Conservation (phyloP, 2,113 vertebrate species). For the Phainopepla nitens region DNA sequence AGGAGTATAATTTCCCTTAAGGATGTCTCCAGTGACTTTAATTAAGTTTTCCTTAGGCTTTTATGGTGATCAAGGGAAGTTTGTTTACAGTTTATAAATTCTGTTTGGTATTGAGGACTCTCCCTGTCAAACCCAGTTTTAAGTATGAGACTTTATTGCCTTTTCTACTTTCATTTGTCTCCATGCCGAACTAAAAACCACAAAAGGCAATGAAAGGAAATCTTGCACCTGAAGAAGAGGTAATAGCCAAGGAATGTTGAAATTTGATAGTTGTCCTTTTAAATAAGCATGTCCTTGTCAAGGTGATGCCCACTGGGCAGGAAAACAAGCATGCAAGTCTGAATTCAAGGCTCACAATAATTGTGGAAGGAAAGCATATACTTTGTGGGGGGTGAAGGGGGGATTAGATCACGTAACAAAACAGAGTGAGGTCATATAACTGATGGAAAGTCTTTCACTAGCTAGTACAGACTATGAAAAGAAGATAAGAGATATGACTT, state of each 20-base stretch:
- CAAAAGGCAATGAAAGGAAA: not conserved
- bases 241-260: not conserved
- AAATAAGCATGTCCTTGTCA: not conserved
- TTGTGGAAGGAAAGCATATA: not conserved
- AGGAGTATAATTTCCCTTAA: not conserved
- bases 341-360: not conserved
- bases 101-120: not conserved
- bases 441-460: not conserved
- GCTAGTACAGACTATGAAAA: not conserved
- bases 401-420: not conserved
- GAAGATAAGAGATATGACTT: not conserved
- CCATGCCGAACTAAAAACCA: not conserved
- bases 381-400: not conserved
- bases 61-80: not conserved
- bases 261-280: not conserved
- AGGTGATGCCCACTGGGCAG: not conserved
- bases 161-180: not conserved
- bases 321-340: not conserved
- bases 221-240: not conserved
- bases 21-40: not conserved
- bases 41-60: not conserved
- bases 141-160: not conserved
- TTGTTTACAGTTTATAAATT: constrained; percentile 8
- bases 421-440: not conserved
- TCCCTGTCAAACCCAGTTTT: not conserved